These are phyloP conservation scores for Agonopterix heracliana DNA, from an alignment of 2,888 invertebrate species.

Conservation along the genomic window DNA sequence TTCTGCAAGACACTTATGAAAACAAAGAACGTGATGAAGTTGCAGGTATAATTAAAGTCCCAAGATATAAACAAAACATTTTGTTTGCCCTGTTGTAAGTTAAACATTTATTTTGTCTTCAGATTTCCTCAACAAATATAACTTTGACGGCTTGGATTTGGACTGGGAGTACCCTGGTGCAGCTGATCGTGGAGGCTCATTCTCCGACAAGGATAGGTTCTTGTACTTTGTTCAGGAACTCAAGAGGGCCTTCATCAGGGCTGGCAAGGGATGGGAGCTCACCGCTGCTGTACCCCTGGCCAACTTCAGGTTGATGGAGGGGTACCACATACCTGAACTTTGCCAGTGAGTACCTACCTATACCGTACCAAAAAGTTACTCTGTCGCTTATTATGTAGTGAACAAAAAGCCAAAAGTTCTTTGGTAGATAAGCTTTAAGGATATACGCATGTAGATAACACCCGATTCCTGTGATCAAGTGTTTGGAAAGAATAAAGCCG, in stretches of 20 bases:
- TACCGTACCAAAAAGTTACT: no score
- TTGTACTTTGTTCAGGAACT: conserved; percentile 89
- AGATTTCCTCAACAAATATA: conserved; percentile 85
- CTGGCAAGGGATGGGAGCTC: conserved; percentile 87
- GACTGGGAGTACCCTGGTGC: conserved; percentile 96
- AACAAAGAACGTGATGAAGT: no score
- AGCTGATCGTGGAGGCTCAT: conserved; percentile 89
- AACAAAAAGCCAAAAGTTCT: no score
- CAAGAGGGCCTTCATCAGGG: conserved; percentile 84
- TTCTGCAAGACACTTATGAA: no score
- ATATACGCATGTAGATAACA: background rate
- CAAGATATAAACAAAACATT: no score
- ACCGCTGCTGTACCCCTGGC: conserved; percentile 94
- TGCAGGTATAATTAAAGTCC: no score
- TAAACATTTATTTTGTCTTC: conserved; percentile 6
- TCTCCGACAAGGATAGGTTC: conserved; percentile 89
- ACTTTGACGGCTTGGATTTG: conserved; percentile 90
- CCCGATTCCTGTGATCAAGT: no score
- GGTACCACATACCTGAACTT: conserved; percentile 92
- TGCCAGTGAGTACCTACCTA: conserved; percentile 82
- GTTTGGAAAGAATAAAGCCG: no score
- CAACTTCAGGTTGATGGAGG: conserved; percentile 90
- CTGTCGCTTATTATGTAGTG: no score
- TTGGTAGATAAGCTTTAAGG: background rate
- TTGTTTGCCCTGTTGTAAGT: background rate